Percentiles rank a stretch among this genome's conserved stretches.
These are phyloP conservation scores for human (Homo sapiens) DNA, from an alignment of 2,113 vertebrate genomes.

Conservation along the genomic window DNA sequence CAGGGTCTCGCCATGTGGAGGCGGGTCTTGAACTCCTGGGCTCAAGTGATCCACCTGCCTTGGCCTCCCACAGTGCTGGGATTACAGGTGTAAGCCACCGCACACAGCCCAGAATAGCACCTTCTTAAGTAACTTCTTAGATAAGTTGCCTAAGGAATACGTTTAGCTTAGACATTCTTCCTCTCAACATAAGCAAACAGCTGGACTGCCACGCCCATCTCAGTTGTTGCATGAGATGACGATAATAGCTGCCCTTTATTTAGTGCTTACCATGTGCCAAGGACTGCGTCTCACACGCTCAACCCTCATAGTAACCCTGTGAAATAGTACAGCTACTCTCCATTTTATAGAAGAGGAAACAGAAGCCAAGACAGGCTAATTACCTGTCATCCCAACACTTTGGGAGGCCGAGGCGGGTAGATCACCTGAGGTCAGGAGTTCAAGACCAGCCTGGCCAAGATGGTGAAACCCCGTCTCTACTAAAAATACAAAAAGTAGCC, in stretches of 20 bases:
- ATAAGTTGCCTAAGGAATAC: not conserved
- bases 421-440: no score
- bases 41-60: no score
- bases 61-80: no score
- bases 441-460: no score
- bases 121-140: not conserved
- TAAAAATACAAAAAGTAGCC: no score
- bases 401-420: no score
- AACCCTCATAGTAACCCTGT: not conserved
- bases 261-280: not conserved
- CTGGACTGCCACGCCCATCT: not conserved
- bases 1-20: no score
- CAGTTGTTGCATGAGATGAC: not conserved
- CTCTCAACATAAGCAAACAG: not conserved
- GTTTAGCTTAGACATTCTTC: not conserved
- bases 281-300: not conserved
- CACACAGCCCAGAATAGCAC: not conserved
- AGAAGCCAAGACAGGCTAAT: not conserved
- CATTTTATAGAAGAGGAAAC: not conserved
- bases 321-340: not conserved
- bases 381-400: not conserved
- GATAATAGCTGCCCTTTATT: not conserved
- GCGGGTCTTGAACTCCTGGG: no score
- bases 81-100: no score
- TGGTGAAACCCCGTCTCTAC: no score